Conservation (phyloP, 2,888 invertebrate genomes). For the Stenurella melanura region DNA sequence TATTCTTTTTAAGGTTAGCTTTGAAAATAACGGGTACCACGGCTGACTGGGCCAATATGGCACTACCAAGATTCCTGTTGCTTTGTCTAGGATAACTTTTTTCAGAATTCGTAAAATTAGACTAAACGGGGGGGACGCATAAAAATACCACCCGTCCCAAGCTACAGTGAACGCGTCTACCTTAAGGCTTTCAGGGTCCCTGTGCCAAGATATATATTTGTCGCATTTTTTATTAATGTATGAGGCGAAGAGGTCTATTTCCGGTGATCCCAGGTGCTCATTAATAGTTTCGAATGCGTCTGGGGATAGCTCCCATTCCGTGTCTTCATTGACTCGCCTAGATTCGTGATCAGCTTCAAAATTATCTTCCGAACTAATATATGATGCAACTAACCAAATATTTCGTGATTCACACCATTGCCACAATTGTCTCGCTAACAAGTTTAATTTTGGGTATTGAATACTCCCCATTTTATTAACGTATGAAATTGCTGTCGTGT, state of each 20-base stretch:
- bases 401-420: constrained; percentile 14
- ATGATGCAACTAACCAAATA: not conserved
- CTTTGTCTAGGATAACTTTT: constrained; percentile 39
- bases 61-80: constrained; percentile 43
- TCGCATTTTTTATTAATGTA: constrained; percentile 56
- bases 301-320: not conserved
- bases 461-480: not conserved
- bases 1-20: constrained; percentile 12
- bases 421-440: not conserved
- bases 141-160: constrained; percentile 40
- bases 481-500: not conserved
- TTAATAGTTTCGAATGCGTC: not conserved
- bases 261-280: constrained; percentile 42
- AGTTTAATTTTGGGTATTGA: not conserved
- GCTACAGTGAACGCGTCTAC: constrained; percentile 43
- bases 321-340: not conserved
- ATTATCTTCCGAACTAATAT: not conserved
- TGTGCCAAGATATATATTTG: constrained; percentile 46
- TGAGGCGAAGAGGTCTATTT: constrained; percentile 59
- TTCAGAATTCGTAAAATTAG: constrained; percentile 51
- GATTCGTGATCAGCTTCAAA: constrained; percentile 1
- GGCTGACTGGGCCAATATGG: constrained; percentile 43
- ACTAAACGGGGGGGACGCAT: constrained; percentile 44
- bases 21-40: constrained; percentile 43
- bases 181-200: constrained; percentile 34